Percentiles rank a stretch among this genome's conserved stretches.
Evolutionary conservation across 2,113 vertebrate genomes (phyloP).

Genomic region (Alligator mississippiensis): DNA sequence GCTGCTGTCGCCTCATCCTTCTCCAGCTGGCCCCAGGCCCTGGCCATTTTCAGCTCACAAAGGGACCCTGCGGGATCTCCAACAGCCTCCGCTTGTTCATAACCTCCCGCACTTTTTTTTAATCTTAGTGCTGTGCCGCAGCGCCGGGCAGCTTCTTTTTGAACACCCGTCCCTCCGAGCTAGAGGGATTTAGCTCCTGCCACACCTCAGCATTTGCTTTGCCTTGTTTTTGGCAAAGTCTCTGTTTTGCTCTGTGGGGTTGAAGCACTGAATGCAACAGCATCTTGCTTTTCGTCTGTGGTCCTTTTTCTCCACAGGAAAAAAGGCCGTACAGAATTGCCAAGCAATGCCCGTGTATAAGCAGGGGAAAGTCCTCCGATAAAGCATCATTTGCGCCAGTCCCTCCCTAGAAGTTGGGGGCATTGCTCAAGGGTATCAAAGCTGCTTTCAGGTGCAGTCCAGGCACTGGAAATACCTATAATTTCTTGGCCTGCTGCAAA

Average conservation of each 20-base stretch:
- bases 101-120: background rate
- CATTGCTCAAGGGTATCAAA: background rate
- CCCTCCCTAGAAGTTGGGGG: background rate
- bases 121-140: rapidly evolving
- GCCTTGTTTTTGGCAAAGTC: background rate
- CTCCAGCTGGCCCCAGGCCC: too few species aligned
- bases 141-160: rapidly evolving
- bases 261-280: rapidly evolving
- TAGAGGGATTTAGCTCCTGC: background rate
- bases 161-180: background rate
- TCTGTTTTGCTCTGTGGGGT: background rate
- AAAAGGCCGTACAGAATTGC: rapidly evolving
- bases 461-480: background rate
- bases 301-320: background rate
- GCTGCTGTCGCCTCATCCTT: too few species aligned
- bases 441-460: background rate
- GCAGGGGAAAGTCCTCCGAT: background rate
- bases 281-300: background rate
- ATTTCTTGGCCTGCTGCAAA: background rate
- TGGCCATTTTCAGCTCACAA: too few species aligned
- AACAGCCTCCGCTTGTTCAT: too few species aligned
- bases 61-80: too few species aligned
- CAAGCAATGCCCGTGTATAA: background rate
- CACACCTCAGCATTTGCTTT: rapidly evolving
- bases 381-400: background rate